Conservation (phyloP, 2,113 vertebrate genomes). For the Heptranchias perlo region DNA sequence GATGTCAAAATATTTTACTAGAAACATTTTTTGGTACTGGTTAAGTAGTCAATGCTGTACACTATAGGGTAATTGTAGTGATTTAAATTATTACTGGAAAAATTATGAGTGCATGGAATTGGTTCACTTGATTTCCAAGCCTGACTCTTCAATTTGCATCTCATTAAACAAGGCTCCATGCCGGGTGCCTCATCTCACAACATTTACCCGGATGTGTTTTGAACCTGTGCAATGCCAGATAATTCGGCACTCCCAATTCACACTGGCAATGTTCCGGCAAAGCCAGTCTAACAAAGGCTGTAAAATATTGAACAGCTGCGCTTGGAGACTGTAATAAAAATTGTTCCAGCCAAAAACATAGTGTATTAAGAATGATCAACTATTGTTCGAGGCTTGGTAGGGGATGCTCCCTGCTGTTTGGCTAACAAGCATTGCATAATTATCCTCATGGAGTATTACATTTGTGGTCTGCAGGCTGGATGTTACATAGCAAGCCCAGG, state of each 20-base stretch:
- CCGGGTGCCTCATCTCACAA: neutral
- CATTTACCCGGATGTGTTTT: neutral
- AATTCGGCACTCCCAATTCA: neutral
- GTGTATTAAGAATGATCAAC: neutral
- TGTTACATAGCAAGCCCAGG: neutral
- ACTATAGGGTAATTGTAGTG: too few species aligned
- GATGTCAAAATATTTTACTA: neutral
- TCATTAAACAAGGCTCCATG: neutral
- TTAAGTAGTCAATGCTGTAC: too few species aligned
- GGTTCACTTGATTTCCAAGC: too few species aligned
- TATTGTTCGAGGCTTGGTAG: slow-evolving; percentile 16
- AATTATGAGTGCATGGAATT: neutral
- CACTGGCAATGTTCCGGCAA: neutral
- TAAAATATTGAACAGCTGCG: neutral
- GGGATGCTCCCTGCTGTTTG: slow-evolving; percentile 24
- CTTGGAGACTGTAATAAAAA: neutral
- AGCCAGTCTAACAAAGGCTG: neutral
- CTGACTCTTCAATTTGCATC: neutral
- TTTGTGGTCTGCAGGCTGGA: neutral
- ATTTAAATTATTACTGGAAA: neutral
- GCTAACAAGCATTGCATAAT: neutral
- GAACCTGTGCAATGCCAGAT: neutral
- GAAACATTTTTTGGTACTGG: too few species aligned
- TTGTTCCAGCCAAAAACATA: neutral
- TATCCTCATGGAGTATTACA: neutral